These are phyloP conservation scores for Candidula unifasciata DNA, from an alignment of 2,888 invertebrate genomes.

Conservation along the genomic window DNA sequence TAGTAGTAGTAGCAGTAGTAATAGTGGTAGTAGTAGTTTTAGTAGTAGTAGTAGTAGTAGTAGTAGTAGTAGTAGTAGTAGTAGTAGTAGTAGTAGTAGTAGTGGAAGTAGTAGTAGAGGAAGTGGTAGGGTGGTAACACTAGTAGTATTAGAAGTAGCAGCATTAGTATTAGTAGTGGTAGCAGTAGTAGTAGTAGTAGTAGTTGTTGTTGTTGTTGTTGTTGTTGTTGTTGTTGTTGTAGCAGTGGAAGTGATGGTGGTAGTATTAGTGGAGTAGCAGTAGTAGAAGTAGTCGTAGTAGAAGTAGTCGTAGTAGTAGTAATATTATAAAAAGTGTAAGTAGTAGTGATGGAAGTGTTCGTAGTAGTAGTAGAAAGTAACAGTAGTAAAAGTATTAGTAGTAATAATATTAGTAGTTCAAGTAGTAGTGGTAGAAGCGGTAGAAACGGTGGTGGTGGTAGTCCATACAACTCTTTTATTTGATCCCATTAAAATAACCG, in stretches of 20 bases:
- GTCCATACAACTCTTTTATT: too few species aligned
- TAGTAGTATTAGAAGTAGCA: conserved; percentile 20
- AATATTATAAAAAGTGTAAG: conserved; percentile 23
- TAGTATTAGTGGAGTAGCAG: conserved; percentile 33
- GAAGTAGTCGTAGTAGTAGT: conserved; percentile 27
- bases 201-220: not conserved
- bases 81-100: too few species aligned
- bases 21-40: not conserved
- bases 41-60: conserved; percentile 33
- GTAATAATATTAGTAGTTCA: conserved; percentile 19
- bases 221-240: too few species aligned
- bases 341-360: conserved; percentile 29
- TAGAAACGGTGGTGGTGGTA: conserved; percentile 13
- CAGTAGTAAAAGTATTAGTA: conserved; percentile 2
- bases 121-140: not conserved
- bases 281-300: conserved; percentile 38
- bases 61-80: conserved; percentile 34
- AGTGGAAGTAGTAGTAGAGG: too few species aligned
- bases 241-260: not conserved
- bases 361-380: conserved; percentile 6
- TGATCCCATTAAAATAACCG: too few species aligned
- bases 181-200: conserved; percentile 4
- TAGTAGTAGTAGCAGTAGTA: not conserved
- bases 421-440: not conserved
- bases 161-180: conserved; percentile 20